Percentiles rank a stretch among this genome's conserved stretches.
These are phyloP conservation scores for Climacteris rufus DNA, from an alignment of 2,113 vertebrate species.

Conservation along the genomic window DNA sequence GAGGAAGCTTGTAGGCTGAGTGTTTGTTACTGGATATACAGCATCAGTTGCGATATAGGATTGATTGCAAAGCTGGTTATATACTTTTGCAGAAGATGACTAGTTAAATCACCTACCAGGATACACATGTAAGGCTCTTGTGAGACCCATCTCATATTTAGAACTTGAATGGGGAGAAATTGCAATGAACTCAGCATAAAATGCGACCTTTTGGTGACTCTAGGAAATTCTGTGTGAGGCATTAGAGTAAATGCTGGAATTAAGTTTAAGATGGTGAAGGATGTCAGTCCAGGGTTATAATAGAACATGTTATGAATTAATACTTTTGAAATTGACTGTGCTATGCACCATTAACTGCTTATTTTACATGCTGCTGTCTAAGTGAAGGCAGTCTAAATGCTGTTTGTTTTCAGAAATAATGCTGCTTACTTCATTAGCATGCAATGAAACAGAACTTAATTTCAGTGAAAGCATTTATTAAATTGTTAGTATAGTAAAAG, in stretches of 20 bases:
- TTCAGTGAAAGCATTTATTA: not conserved
- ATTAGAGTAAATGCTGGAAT: not conserved
- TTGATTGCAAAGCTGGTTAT: not conserved
- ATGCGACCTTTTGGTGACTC: not conserved
- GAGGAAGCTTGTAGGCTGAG: not conserved
- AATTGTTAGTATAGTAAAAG: not conserved
- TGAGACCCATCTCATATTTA: not conserved
- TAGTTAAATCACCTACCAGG: not conserved
- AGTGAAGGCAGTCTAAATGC: not conserved
- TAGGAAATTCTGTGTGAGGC: not conserved
- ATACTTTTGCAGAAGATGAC: not conserved
- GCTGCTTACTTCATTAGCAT: not conserved
- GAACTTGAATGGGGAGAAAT: not conserved
- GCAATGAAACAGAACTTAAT: not conserved
- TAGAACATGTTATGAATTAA: not conserved
- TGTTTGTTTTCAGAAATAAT: not conserved
- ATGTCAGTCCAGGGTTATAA: not conserved
- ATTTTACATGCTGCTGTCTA: not conserved
- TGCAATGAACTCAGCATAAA: not conserved
- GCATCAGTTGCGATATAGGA: not conserved
- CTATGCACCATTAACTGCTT: not conserved
- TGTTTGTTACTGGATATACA: not conserved
- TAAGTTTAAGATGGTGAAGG: not conserved
- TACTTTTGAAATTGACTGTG: not conserved
- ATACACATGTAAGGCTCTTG: not conserved